A percentile compares a stretch with the other conserved stretches of the same genome.
Conservation (phyloP, 2,113 vertebrate species). For the Laterallus jamaicensis region DNA sequence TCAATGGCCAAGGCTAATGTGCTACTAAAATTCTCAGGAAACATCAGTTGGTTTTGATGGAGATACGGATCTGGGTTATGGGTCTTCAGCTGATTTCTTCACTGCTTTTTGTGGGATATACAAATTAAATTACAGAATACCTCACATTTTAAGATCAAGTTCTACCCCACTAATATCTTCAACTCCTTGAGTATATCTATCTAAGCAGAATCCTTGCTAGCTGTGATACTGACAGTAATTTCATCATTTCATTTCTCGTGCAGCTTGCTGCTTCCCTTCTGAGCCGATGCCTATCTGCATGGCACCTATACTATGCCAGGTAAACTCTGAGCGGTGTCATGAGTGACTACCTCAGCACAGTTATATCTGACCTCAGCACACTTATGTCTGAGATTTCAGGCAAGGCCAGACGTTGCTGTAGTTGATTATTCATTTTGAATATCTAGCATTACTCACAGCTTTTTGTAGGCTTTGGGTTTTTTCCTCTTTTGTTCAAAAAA, state of each 20-base stretch:
- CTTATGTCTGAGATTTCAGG: background rate
- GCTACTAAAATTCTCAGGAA: background rate
- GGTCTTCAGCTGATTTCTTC: background rate
- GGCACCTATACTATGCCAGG: background rate
- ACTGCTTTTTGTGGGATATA: background rate
- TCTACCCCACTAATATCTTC: background rate
- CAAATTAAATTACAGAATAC: background rate
- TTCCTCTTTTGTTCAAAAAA: no score
- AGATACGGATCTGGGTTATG: background rate
- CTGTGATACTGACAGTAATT: background rate
- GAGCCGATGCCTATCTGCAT: background rate
- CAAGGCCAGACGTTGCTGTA: background rate
- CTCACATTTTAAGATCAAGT: background rate
- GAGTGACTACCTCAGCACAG: background rate
- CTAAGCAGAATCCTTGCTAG: background rate
- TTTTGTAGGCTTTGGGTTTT: no score
- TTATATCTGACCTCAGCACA: background rate
- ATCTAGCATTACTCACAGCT: background rate
- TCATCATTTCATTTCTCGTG: background rate
- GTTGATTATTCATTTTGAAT: background rate
- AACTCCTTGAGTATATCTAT: background rate
- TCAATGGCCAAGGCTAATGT: background rate
- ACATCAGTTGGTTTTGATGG: background rate
- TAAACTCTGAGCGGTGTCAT: background rate
- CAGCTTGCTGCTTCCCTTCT: background rate